Conservation (phyloP, 2,113 vertebrate species). For the chimpanzee (Pan troglodytes) region NHGRI_mPanTro3-v2.1_pri NC_072409.2:100630001-100630500, state of each 20-base stretch:
- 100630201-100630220: background rate
- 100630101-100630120: background rate
- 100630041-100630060: background rate
- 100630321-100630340: background rate
- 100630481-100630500: background rate
- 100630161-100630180: background rate
- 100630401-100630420: background rate
- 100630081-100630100: background rate
- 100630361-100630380: background rate
- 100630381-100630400: background rate
- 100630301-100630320: background rate
- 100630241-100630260: background rate
- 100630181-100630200: background rate
- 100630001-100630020: background rate
- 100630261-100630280: background rate
- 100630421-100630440: background rate
- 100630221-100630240: background rate
- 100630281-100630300: background rate
- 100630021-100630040: background rate
- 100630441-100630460: background rate
- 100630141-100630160: background rate
- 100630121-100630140: background rate
- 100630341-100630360: background rate
- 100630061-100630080: background rate
- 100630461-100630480: background rate